phyloP scores from a whole-genome alignment of 2,113 vertebrate species.

The Halichoerus grypus region DNA sequence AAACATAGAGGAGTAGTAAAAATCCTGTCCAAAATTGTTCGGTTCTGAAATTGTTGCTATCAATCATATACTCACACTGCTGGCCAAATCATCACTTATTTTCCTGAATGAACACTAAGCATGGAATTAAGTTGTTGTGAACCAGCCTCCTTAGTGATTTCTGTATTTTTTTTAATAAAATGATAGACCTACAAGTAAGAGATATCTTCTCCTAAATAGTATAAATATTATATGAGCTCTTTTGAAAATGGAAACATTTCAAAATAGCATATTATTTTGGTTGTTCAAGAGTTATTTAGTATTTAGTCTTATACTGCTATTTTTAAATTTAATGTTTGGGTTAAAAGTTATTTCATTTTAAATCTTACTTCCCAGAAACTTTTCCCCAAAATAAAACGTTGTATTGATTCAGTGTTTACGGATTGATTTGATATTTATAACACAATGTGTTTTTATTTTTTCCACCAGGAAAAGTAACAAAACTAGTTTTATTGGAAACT shows the following conservation, averaged over 20 bases:
- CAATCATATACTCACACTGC: background rate
- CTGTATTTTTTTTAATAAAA: constrained; percentile 51
- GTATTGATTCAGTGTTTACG: background rate
- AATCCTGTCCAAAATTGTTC: background rate
- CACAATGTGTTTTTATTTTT: background rate
- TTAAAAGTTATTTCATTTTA: constrained; percentile 54
- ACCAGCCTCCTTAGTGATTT: constrained; percentile 11
- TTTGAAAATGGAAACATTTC: constrained; percentile 39
- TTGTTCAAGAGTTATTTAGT: constrained; percentile 50
- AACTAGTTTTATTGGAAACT: constrained; percentile 42
- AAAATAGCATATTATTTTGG: constrained; percentile 43
- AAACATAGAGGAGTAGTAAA: background rate
- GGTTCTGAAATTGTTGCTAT: background rate
- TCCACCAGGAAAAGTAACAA: background rate
- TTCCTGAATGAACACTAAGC: constrained; percentile 16
- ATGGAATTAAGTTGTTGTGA: constrained; percentile 53
- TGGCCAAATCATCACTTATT: constrained; percentile 15
- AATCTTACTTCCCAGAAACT: constrained; percentile 9
- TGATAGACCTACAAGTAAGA: constrained; percentile 23
- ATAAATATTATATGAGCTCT: background rate
- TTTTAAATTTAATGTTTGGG: constrained; percentile 37
- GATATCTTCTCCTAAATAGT: background rate
- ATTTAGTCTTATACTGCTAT: background rate
- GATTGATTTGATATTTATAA: constrained; percentile 21
- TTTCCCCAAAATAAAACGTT: background rate